phyloP scores from a whole-genome alignment of 2,888 invertebrate genomes.

The Sthenelais limicola region DNA sequence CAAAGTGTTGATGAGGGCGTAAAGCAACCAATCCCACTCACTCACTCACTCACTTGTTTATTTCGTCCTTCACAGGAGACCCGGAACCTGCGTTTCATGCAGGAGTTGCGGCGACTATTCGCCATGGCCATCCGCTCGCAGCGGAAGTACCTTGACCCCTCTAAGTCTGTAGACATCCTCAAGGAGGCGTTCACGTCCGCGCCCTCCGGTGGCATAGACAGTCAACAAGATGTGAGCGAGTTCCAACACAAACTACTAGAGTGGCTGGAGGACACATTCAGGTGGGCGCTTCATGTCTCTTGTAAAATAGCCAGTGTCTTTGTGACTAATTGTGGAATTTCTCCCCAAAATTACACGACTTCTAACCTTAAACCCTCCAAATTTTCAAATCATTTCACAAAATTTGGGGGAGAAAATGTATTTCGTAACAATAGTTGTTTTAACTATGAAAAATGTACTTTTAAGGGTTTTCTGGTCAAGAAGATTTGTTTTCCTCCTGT shows the following conservation, averaged over 20 bases:
- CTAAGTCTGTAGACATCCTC: slow-evolving; percentile 72
- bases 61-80: slow-evolving; percentile 58
- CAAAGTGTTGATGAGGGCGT: no score
- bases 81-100: slow-evolving; percentile 71
- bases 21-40: no score
- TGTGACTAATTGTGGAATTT: no score
- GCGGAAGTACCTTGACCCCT: slow-evolving; percentile 73
- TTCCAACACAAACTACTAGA: slow-evolving; percentile 74
- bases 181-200: slow-evolving; percentile 68
- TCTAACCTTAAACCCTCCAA: no score
- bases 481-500: no score
- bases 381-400: no score
- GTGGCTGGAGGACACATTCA: slow-evolving; percentile 73
- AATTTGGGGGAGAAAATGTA: no score
- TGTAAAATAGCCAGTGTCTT: neutral
- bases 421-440: no score
- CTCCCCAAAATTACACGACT: no score
- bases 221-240: slow-evolving; percentile 72
- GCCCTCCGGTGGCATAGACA: slow-evolving; percentile 11
- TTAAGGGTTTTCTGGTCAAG: no score
- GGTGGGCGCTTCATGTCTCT: slow-evolving; percentile 46
- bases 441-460: no score
- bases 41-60: slow-evolving; percentile 22
- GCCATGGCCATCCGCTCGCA: slow-evolving; percentile 71
- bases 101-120: slow-evolving; percentile 72